Conservation (phyloP, 2,888 invertebrate genomes). For the Periphyllus acericola region DNA sequence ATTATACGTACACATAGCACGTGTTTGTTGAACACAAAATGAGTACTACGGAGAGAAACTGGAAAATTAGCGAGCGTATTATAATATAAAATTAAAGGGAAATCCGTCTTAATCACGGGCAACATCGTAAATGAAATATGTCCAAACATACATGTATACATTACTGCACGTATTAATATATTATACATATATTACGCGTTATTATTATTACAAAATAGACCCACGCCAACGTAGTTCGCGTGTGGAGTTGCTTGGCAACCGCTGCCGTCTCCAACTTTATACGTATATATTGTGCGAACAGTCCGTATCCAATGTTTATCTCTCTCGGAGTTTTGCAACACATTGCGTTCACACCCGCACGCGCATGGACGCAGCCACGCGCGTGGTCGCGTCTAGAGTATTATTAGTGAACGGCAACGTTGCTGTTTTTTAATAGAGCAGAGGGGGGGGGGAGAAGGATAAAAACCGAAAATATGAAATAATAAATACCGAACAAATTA, state of each 20-base stretch:
- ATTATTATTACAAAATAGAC: conserved; percentile 37
- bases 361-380: background rate
- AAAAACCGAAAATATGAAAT: background rate
- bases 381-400: conserved; percentile 1
- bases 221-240: background rate
- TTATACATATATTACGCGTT: conserved; percentile 29
- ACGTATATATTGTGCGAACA: background rate
- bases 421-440: conserved; percentile 31
- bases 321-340: conserved; percentile 39
- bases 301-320: conserved; percentile 15
- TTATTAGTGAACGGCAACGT: conserved; percentile 46
- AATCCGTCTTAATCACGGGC: conserved; percentile 30
- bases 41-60: background rate
- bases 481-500: conserved; percentile 2
- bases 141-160: background rate
- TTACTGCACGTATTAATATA: background rate
- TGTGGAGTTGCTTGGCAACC: conserved; percentile 50
- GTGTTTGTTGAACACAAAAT: background rate
- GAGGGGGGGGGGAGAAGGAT: background rate
- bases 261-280: background rate
- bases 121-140: background rate
- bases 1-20: background rate
- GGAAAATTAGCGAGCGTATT: background rate
- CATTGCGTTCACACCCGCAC: conserved; percentile 1
- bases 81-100: background rate